phyloP scores from a whole-genome alignment of 2,888 invertebrate species.

The Nebria brevicollis region DNA sequence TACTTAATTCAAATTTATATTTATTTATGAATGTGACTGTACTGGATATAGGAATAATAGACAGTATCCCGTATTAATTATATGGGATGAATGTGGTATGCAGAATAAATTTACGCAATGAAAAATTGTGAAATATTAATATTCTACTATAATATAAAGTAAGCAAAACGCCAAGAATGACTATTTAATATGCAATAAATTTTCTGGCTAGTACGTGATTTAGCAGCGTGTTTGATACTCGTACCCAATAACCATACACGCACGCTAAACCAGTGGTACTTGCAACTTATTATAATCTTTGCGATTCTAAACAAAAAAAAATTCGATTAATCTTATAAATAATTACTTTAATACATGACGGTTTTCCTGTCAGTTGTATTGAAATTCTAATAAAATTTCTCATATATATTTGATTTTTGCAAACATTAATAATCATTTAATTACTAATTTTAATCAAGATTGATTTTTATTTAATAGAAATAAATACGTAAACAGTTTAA shows the following conservation, averaged over 20 bases:
- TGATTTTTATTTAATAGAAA: no score
- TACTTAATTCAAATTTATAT: no score
- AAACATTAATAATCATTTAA: no score
- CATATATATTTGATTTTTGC: no score
- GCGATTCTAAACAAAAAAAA: no score
- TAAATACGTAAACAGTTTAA: no score
- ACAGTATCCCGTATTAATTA: slow-evolving; percentile 22
- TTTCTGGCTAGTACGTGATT: slow-evolving; percentile 26
- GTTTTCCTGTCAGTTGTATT: no score
- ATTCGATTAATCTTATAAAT: no score
- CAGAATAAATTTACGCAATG: slow-evolving; percentile 28
- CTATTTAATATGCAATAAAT: slow-evolving; percentile 42
- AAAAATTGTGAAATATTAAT: slow-evolving; percentile 40
- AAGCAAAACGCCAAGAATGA: slow-evolving; percentile 28
- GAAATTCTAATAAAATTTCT: no score
- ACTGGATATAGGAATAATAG: not conserved
- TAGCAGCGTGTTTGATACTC: slow-evolving; percentile 27
- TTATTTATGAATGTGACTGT: no score
- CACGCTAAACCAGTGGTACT: slow-evolving; percentile 11
- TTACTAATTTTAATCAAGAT: no score
- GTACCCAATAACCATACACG: slow-evolving; percentile 27
- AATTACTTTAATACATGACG: no score
- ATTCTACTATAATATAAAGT: slow-evolving; percentile 37
- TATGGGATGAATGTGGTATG: slow-evolving; percentile 39
- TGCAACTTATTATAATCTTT: not conserved